Conservation (phyloP, 2,113 vertebrate species). For the Pelecanus crispus region DNA sequence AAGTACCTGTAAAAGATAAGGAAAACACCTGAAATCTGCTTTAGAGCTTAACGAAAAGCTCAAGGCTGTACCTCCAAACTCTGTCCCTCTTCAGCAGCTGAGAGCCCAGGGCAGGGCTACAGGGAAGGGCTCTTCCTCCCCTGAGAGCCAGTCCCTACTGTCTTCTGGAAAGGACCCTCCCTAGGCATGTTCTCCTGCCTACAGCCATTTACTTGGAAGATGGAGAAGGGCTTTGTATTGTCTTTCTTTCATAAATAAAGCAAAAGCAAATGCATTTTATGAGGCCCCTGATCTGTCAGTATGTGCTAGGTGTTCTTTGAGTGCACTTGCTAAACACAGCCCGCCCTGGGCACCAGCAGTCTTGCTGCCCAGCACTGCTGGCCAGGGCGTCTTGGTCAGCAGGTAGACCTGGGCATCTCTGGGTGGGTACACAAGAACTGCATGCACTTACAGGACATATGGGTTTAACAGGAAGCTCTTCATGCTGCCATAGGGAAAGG, state of each 20-base stretch:
- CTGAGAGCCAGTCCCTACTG: neutral
- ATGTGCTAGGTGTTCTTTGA: neutral
- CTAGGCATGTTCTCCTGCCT: neutral
- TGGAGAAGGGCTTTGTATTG: neutral
- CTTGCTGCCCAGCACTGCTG: neutral
- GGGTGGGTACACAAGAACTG: neutral
- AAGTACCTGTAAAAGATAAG: neutral
- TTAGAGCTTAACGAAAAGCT: neutral
- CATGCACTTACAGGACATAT: fast-evolving
- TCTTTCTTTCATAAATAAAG: neutral
- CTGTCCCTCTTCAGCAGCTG: neutral
- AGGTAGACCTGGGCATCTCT: neutral
- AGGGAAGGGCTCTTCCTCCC: neutral
- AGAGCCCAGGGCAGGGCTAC: neutral
- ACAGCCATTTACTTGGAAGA: neutral
- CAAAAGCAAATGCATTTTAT: neutral
- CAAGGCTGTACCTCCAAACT: neutral
- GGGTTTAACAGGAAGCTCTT: neutral
- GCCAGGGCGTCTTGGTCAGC: neutral
- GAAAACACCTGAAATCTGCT: neutral
- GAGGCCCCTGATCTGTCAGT: neutral
- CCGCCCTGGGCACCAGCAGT: neutral
- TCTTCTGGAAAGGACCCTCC: neutral
- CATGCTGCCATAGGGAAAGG: neutral
- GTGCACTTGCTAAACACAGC: fast-evolving